Evolutionary conservation across 2,797 vertebrate genomes (phyloP).

Genomic region (Pithecia hirsuta): DNA sequence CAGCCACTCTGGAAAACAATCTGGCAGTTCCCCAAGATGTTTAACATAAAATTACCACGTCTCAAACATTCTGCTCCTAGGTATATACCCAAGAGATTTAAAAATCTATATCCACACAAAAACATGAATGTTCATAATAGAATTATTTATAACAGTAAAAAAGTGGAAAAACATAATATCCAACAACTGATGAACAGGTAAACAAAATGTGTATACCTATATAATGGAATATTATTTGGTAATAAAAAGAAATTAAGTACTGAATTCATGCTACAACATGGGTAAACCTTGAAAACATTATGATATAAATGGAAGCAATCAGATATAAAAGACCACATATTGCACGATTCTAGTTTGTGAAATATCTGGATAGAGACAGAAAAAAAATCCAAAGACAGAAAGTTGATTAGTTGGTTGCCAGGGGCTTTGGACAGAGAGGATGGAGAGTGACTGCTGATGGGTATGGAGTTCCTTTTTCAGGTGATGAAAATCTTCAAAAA

Average conservation of each 20-base stretch:
- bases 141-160: neutral
- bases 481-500: neutral
- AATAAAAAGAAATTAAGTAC: neutral
- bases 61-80: neutral
- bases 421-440: neutral
- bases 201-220: neutral
- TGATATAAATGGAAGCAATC: neutral
- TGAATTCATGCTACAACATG: neutral
- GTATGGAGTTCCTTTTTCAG: neutral
- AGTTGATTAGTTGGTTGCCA: neutral
- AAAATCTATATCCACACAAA: neutral
- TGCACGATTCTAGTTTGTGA: neutral
- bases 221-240: neutral
- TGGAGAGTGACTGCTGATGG: neutral
- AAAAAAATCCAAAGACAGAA: neutral
- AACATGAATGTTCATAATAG: neutral
- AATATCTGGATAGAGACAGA: neutral
- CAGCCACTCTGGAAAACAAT: neutral
- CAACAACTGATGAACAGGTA: neutral
- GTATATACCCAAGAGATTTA: neutral
- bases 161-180: neutral
- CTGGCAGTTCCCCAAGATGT: neutral
- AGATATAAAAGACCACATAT: neutral
- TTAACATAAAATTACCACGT: neutral
- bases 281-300: neutral